Percentiles rank a stretch among this genome's conserved stretches.
Evolutionary conservation across 2,888 invertebrate genomes (phyloP).

Genomic region (Tenthredo scrophulariae): DNA sequence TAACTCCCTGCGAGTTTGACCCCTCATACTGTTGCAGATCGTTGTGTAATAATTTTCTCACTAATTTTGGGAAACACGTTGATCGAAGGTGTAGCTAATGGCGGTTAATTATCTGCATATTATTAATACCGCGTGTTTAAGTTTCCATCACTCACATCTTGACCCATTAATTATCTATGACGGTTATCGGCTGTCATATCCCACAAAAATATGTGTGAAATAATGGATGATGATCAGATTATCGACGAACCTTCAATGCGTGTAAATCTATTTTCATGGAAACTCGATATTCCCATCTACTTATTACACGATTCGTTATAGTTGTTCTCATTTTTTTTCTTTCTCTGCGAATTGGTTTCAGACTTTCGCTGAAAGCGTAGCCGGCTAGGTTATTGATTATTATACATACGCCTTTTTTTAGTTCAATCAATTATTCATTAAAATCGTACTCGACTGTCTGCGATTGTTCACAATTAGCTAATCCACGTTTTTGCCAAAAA

Average conservation of each 20-base stretch:
- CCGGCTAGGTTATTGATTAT: not conserved
- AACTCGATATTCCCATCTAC: not conserved
- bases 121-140: not conserved
- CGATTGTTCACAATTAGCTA: not conserved
- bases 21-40: not conserved
- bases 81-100: not conserved
- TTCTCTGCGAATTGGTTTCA: not conserved
- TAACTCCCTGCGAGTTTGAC: slow-evolving; percentile 30
- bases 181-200: not conserved
- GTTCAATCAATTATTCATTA: too few species aligned
- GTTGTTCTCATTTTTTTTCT: not conserved
- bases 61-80: not conserved
- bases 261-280: not conserved
- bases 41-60: not conserved
- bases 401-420: not conserved
- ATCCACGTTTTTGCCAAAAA: not conserved
- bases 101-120: not conserved
- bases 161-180: slow-evolving; percentile 8
- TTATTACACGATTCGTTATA: not conserved
- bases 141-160: not conserved
- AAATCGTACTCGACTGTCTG: not conserved
- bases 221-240: not conserved
- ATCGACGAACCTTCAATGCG: not conserved
- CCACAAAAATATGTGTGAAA: not conserved
- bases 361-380: not conserved